Base-by-base conservation (phyloP, 2,888 invertebrate species). In the Thymelicus sylvestris region DNA sequence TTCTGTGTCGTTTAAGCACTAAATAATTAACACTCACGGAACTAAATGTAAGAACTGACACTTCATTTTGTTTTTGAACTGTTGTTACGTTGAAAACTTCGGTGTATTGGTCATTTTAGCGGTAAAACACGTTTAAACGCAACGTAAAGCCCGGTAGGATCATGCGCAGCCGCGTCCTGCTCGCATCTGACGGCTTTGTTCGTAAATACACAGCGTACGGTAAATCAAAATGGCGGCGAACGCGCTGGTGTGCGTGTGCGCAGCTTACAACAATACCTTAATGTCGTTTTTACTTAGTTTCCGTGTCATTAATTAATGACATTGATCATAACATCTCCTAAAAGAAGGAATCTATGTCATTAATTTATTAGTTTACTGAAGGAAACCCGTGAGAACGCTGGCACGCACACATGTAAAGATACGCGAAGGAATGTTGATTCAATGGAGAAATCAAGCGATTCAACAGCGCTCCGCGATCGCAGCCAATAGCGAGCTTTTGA, bases 131-230 rank as follows among this genome's bases (percentile, higher is more conserved):
- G 85, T 89, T 89, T 83, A 81, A 89, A 89, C 80, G 76, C 80
- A 87, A 87, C 84, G 87, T 81, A 82, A 85, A 83, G 82, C 85
- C 88, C 91, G 88, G 87, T 87, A 87, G 90, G 85, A 86, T 85
- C 93, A 86, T 87, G 92, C 94, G 92, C 93, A 93, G 90, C 91
- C 92, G 94, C 93, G 94, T 91, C 91, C 88, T 88, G 93, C 91
- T 90, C 79, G 81, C 93, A 91, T 94, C 94, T 94, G 94, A 92
- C 92, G 91, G 93, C 94, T 93, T 93, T 94, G 93, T 93, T 88
- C 92, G 89, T 91, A 93, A 91, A 92, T 90, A 94, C 92, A 93
- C 90, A 90, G 84, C 87, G 88, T 90, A 91, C 92, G 88, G 89
- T 91, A 90, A 92, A 92, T 89, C 94, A 94, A 94, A 93, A 94